Base-by-base conservation (phyloP, 2,797 vertebrate genomes). In the Chelmon rostratus region DNA sequence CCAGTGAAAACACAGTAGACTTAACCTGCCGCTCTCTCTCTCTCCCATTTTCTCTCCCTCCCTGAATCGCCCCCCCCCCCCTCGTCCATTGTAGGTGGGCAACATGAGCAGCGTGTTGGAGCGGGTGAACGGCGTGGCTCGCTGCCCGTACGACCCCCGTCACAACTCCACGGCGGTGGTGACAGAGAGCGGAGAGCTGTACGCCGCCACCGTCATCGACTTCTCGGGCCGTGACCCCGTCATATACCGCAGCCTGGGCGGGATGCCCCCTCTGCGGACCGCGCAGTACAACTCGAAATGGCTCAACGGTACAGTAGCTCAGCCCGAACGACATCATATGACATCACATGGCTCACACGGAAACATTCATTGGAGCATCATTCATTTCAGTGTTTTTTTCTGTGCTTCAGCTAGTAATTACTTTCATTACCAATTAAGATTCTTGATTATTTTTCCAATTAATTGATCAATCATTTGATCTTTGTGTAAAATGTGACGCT, bases 261-360 rank as follows among this genome's bases (percentile, higher is more conserved):
- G 96, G 2, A 95, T 98, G 94, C 98, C 98, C 0, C 97, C 98
- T 0, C 96, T 99, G 21, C 96, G 98, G 76, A 99, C 98, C 0
- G 98, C 98, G 12, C 98, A 99, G 81, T 99, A 99, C 93, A 99
- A 99, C 95, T 99, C 98, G 86, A 99, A 99, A 71, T 99, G 98
- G 98, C 98, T 99, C 89, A 99, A 99, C 35, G 98, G 98, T 99
- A 96, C 56, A 35, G 49, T 47, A 33, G 9, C 37, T 28, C 15
- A 0, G 0, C 52, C 4, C 12, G 0, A 16, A 28, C 8, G 12
- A 10, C 3, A 2, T 54, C 31, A 28, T 6, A 7, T 18, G 6
- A 10, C 16, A 11, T 40, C 15, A 13, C 0, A 15, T 8, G 8
- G 0, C 47, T 44, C 61, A 54, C 58, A 28, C 11, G 21, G 16